Evolutionary conservation across 2,797 vertebrate species (phyloP).

Genomic region (Caiman crocodilus): DNA sequence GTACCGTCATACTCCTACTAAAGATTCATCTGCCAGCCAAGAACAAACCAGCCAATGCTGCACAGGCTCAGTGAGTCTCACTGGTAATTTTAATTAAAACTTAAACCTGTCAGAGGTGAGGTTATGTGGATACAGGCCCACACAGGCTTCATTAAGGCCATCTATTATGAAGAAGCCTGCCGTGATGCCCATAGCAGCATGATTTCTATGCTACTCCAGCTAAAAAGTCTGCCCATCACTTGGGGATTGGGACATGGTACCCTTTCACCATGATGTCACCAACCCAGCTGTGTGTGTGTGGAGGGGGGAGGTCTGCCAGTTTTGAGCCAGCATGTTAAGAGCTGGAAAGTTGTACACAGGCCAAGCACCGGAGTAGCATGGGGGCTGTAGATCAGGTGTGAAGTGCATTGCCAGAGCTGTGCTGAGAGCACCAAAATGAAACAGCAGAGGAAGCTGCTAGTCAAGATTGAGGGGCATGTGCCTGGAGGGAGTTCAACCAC

Average conservation of each 20-base stretch:
- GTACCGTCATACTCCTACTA: neutral
- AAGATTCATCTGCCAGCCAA: neutral
- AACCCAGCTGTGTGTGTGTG: too few species aligned
- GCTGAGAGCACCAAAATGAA: fast-evolving
- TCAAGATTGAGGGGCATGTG: neutral
- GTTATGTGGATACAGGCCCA: neutral
- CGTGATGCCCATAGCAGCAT: neutral
- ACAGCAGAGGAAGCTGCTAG: neutral
- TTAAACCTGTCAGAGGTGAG: neutral
- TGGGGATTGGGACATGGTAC: too few species aligned
- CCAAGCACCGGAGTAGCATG: too few species aligned
- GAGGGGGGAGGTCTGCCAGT: fast-evolving
- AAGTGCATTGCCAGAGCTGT: fast-evolving
- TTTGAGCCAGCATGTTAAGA: neutral
- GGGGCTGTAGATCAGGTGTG: neutral
- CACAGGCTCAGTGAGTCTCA: too few species aligned
- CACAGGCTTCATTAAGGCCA: neutral
- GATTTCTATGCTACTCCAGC: neutral
- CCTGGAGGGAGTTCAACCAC: neutral
- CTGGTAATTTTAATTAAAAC: too few species aligned
- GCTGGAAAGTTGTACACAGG: fast-evolving
- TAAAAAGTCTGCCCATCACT: neutral
- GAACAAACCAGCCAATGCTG: neutral
- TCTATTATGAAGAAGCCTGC: neutral
- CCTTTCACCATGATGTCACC: too few species aligned